Base-by-base conservation (phyloP, 2,888 invertebrate genomes). In the Sceliomorpha sp. region DNA sequence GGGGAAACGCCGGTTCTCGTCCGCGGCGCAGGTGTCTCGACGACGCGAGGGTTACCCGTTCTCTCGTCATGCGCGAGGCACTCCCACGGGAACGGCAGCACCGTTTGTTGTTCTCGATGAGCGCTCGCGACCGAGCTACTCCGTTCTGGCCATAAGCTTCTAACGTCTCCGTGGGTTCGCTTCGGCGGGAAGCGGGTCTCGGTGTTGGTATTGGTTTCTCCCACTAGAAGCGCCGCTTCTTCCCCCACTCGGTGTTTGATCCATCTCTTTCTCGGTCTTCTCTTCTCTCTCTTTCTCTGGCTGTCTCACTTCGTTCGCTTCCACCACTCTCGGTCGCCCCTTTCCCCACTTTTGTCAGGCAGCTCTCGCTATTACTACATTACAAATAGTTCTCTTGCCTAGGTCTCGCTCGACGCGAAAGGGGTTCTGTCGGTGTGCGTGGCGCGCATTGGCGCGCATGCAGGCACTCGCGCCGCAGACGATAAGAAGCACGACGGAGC, bases 381-480 rank as follows among this genome's bases (percentile, higher is more conserved):
- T 82, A 82, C 82, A 80, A 82, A 82, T 83, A 82, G 83, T 79
- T 82, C 80, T 79, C 80, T 80, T 75, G 78, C 80, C 79, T 77
- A 78, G 79, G 74, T 69, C 68, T 67, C 68, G 67, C 70, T 74
- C 68, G 47, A 73, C n/a, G n/a, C n/a, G n/a, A n/a, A n/a, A 77
- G 75, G 67, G 75, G 75, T 76, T 73, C 60, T 72, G 68, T 72
- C 63, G 47, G 47, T 69, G 51, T 59, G 50, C 45, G 55, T 62
- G 36, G 7, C 50, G 14, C 39, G 53, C 34, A n/a, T n/a, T 40
- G 32, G 39, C 47, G 47, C 60, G 36, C 55, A 40, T 48, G 40
- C 34, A 36, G 45, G 34, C 37, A 34, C 34, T n/a, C 42, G 32
- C 34, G 45, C 26, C 24, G 40, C 17, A 2, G 15, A 13, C 42